Conservation (phyloP, 2,797 vertebrate genomes). For the Tapirus indicus region DNA sequence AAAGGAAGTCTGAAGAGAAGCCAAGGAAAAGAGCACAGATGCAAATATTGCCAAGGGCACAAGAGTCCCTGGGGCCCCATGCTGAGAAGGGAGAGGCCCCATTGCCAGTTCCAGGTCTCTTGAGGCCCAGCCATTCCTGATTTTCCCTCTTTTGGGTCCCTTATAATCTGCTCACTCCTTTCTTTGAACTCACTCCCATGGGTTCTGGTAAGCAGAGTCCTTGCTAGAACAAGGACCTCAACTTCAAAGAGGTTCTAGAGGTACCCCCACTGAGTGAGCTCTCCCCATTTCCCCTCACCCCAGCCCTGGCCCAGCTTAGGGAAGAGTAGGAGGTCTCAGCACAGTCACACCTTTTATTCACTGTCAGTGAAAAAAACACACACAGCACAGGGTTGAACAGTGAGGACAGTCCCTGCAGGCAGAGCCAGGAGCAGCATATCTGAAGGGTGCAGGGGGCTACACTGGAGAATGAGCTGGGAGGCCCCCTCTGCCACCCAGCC, state of each 20-base stretch:
- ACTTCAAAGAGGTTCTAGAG: neutral
- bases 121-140: neutral
- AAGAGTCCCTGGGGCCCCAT: neutral
- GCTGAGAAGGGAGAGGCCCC: neutral
- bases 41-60: neutral
- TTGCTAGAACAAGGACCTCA: neutral
- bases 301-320: neutral
- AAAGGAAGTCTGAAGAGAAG: conserved; percentile 1
- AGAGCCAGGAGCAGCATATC: conserved; percentile 31
- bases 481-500: neutral
- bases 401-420: conserved; percentile 47
- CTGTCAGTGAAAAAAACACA: conserved; percentile 69
- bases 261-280: neutral
- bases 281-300: neutral
- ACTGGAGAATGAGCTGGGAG: neutral
- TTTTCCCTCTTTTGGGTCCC: neutral
- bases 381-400: conserved; percentile 47
- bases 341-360: conserved; percentile 80
- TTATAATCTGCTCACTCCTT: neutral
- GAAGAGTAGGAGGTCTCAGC: neutral
- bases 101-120: neutral
- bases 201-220: neutral
- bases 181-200: neutral
- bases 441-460: neutral
- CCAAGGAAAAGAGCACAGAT: neutral